These are phyloP conservation scores for Lepidotrigona ventralis DNA, from an alignment of 1,140 invertebrate genomes.

Conservation along the genomic window DNA sequence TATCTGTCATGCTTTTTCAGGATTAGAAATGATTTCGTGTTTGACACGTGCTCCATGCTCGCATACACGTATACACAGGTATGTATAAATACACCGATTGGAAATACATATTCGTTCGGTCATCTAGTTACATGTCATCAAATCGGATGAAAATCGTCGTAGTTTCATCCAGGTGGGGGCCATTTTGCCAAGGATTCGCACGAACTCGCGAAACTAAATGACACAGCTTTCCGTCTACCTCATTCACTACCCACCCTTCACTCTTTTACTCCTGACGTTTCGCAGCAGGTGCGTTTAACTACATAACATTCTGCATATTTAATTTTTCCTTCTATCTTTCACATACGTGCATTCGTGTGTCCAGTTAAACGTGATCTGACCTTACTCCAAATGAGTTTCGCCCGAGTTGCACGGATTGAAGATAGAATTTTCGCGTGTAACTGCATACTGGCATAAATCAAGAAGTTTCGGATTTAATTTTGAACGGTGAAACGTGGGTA, in stretches of 20 bases:
- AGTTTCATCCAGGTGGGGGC: too few species aligned
- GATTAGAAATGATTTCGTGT: neutral
- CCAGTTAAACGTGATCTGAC: constrained; percentile 46
- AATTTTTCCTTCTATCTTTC: constrained; percentile 52
- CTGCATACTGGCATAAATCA: constrained; percentile 3
- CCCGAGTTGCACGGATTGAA: neutral
- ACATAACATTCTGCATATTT: constrained; percentile 59
- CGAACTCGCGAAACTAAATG: constrained; percentile 66
- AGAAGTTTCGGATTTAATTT: neutral
- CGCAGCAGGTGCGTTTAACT: constrained; percentile 58
- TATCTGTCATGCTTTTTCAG: neutral
- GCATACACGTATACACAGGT: neutral
- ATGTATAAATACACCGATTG: neutral
- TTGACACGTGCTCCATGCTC: neutral
- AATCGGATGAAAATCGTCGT: neutral
- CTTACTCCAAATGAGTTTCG: constrained; percentile 1
- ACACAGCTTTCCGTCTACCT: constrained; percentile 60
- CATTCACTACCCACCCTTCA: neutral
- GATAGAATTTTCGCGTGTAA: neutral
- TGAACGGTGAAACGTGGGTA: neutral
- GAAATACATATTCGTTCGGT: neutral
- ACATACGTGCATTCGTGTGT: constrained; percentile 17
- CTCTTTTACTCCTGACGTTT: constrained; percentile 7
- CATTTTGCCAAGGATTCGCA: constrained; percentile 1
- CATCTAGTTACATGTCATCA: too few species aligned